These are phyloP conservation scores for Drosophila pachea DNA, from an alignment of 1,140 invertebrate species.

Conservation along the genomic window DNA sequence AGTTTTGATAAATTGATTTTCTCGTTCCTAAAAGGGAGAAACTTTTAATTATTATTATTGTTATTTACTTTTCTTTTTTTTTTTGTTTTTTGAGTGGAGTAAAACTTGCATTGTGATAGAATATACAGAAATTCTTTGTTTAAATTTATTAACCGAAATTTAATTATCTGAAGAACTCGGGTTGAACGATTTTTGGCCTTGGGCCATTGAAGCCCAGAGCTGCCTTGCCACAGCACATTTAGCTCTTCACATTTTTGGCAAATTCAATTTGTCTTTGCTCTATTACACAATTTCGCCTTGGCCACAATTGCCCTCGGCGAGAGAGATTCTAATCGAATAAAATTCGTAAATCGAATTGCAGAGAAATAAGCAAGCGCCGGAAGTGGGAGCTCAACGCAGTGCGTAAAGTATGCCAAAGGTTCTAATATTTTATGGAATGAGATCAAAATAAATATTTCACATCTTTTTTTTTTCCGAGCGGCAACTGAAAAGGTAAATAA, in stretches of 20 bases:
- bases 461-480: constrained; percentile 36
- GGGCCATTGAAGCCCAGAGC: constrained; percentile 9
- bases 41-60: constrained; percentile 10
- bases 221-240: constrained; percentile 21
- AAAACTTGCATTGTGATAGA: neutral
- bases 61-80: constrained; percentile 11
- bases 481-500: constrained; percentile 41
- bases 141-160: constrained; percentile 12
- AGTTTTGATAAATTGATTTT: constrained; percentile 64
- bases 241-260: constrained; percentile 48
- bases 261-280: constrained; percentile 64
- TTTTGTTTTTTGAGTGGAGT: neutral
- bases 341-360: constrained; percentile 67
- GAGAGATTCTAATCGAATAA: constrained; percentile 63
- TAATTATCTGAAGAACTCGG: constrained; percentile 6
- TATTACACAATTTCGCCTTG: constrained; percentile 60
- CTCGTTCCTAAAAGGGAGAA: too few species aligned
- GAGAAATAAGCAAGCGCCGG: constrained; percentile 32
- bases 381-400: constrained; percentile 31
- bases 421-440: constrained; percentile 39
- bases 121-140: neutral
- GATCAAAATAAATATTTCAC: constrained; percentile 42
- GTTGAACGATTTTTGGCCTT: constrained; percentile 4
- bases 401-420: constrained; percentile 39
- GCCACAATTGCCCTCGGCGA: constrained; percentile 36